These are phyloP conservation scores for Tolypeutes matacus DNA, from an alignment of 2,797 vertebrate genomes.

Conservation along the genomic window DNA sequence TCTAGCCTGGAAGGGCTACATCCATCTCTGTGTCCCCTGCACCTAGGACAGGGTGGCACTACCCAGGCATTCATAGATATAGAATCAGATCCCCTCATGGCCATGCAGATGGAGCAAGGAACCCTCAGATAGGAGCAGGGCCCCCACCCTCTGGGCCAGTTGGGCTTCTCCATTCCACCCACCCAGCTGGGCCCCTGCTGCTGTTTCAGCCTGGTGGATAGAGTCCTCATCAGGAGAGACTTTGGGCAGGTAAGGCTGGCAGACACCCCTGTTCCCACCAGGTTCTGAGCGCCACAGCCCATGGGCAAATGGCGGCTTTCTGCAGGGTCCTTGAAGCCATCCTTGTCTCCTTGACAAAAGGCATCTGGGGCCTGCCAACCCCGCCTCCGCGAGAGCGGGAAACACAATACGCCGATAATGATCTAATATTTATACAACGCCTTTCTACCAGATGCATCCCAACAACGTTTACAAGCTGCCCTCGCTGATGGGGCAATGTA, in stretches of 20 bases:
- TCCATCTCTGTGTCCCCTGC: background rate
- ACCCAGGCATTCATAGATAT: background rate
- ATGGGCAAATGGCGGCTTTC: slow-evolving; percentile 33
- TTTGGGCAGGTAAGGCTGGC: background rate
- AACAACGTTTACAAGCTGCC: slow-evolving; percentile 84
- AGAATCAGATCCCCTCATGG: background rate
- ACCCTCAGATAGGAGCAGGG: background rate
- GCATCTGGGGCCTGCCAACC: slow-evolving; percentile 79
- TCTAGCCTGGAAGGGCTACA: background rate
- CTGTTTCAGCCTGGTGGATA: no score
- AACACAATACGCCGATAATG: slow-evolving; percentile 83
- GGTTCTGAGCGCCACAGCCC: background rate
- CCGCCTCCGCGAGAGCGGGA: slow-evolving; percentile 72
- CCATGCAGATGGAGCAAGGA: background rate
- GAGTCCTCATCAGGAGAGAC: background rate
- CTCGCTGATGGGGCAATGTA: slow-evolving; percentile 73
- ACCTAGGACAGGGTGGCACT: background rate
- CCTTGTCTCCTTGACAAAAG: slow-evolving; percentile 79
- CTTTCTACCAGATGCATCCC: slow-evolving; percentile 86
- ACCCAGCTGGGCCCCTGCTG: background rate
- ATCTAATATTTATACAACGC: slow-evolving; percentile 85
- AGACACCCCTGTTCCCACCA: background rate
- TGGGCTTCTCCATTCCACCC: background rate
- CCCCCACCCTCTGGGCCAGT: background rate
- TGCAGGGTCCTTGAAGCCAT: slow-evolving; percentile 59